Conservation (phyloP, 2,113 vertebrate species). For the Lepisosteus oculatus region DNA sequence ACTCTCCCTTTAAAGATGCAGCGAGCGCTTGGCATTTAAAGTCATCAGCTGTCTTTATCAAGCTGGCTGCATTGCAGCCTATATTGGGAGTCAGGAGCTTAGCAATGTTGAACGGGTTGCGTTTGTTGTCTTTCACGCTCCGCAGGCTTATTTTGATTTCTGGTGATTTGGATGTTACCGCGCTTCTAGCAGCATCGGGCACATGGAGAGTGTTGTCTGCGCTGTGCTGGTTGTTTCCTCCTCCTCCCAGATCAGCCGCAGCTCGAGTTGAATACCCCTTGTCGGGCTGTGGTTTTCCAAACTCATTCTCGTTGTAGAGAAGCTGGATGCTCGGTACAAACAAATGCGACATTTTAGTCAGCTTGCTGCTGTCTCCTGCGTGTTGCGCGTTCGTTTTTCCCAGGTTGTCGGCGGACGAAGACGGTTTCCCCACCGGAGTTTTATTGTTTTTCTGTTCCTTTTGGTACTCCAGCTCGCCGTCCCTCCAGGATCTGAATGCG, state of each 20-base stretch:
- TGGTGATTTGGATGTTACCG: slow-evolving; percentile 66
- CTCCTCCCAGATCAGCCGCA: slow-evolving; percentile 18
- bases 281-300: slow-evolving; percentile 37
- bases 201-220: slow-evolving; percentile 41
- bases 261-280: slow-evolving; percentile 21
- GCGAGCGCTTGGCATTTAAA: slow-evolving; percentile 49
- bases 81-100: slow-evolving; percentile 75
- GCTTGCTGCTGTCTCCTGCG: slow-evolving; percentile 51
- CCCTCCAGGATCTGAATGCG: slow-evolving; percentile 91
- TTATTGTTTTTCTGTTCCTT: slow-evolving; percentile 61
- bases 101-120: slow-evolving; percentile 73
- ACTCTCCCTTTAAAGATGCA: slow-evolving; percentile 65
- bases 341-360: slow-evolving; percentile 87
- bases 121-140: slow-evolving; percentile 63
- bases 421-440: slow-evolving; percentile 36
- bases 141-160: slow-evolving; percentile 88
- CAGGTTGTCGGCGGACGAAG: slow-evolving; percentile 21
- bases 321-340: slow-evolving; percentile 89
- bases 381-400: slow-evolving; percentile 20
- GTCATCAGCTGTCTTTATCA: slow-evolving; percentile 61
- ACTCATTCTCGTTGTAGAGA: slow-evolving; percentile 59
- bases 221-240: slow-evolving; percentile 20
- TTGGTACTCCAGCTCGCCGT: slow-evolving; percentile 77
- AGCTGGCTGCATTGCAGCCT: slow-evolving; percentile 43
- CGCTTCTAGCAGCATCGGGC: slow-evolving; percentile 32